phyloP scores from a whole-genome alignment of 2,797 vertebrate genomes.

The Moxostoma hubbsi region DNA sequence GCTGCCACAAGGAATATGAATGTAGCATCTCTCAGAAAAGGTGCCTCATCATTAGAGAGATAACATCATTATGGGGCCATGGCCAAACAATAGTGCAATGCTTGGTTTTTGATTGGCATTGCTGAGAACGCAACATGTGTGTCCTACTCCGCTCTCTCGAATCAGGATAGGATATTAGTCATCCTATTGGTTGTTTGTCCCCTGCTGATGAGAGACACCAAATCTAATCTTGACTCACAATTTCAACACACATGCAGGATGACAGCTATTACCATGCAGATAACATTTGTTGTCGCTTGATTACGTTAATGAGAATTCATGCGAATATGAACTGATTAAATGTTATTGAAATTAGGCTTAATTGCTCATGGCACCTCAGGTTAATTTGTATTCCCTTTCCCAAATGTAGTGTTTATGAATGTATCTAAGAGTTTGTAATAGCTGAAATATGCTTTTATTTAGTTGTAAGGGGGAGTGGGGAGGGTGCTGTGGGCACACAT shows the following conservation, averaged over 20 bases:
- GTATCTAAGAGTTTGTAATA: conserved; percentile 60
- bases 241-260: conserved; percentile 70
- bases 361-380: conserved; percentile 83
- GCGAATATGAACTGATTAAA: conserved; percentile 80
- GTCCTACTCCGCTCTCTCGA: conserved; percentile 59
- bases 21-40: conserved; percentile 64
- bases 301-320: conserved; percentile 81
- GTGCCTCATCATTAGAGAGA: conserved; percentile 71
- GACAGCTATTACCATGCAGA: conserved; percentile 79
- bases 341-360: conserved; percentile 85
- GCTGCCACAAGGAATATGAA: conserved; percentile 75
- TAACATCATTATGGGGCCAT: conserved; percentile 73
- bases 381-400: conserved; percentile 82
- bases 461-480: conserved; percentile 19
- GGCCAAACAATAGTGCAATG: conserved; percentile 70
- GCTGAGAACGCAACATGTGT: conserved; percentile 63
- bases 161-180: conserved; percentile 61
- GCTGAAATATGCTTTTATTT: conserved; percentile 57
- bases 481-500: conserved; percentile 32
- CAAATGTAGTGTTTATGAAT: conserved; percentile 68
- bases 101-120: conserved; percentile 61
- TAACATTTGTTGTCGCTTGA: conserved; percentile 83
- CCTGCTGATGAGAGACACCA: conserved; percentile 54
- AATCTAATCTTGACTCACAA: conserved; percentile 77
- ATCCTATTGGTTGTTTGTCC: conserved; percentile 60